phyloP scores from a whole-genome alignment of 2,113 vertebrate species.

The Tachuris rubrigastra region DNA sequence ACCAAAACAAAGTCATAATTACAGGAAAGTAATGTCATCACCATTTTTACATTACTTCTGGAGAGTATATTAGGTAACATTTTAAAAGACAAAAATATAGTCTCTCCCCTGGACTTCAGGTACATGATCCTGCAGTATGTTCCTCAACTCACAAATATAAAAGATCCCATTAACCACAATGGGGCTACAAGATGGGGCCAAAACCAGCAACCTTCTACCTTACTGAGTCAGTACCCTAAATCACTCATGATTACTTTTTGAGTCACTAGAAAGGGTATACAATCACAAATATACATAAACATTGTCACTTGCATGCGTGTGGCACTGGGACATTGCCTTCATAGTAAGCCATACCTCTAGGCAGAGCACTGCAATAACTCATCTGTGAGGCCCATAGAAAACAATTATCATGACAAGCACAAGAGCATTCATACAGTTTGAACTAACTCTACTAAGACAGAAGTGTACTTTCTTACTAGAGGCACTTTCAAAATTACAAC shows the following conservation, averaged over 20 bases:
- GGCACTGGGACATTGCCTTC: neutral
- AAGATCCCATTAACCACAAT: neutral
- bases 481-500: neutral
- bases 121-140: neutral
- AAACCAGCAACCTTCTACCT: neutral
- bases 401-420: neutral
- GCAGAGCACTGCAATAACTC: neutral
- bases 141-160: neutral
- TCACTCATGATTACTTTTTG: neutral
- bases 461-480: neutral
- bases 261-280: neutral
- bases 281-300: neutral
- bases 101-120: neutral
- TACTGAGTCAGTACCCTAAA: neutral
- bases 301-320: neutral
- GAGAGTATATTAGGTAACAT: neutral
- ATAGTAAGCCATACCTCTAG: neutral
- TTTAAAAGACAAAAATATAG: neutral
- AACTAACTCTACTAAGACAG: neutral
- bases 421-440: neutral
- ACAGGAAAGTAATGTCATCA: neutral
- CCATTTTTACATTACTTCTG: neutral
- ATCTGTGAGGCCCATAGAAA: neutral
- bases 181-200: neutral
- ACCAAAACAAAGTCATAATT: conserved; percentile 11